Conservation (phyloP, 2,113 vertebrate genomes). For the Petrocephalus zakoni region DNA sequence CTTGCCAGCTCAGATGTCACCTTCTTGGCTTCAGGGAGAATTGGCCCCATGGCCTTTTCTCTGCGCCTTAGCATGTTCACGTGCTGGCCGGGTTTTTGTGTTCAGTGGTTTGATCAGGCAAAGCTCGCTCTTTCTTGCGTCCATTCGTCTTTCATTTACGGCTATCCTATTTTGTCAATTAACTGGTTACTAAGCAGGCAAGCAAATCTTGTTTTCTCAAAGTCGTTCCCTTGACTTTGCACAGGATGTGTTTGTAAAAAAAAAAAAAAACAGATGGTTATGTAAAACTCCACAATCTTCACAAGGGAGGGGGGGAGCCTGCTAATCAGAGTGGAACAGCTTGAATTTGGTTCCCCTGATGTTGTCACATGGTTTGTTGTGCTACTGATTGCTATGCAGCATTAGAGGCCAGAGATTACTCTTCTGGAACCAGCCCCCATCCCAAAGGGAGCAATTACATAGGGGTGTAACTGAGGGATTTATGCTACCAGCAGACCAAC, state of each 20-base stretch:
- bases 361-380: background rate
- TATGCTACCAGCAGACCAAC: background rate
- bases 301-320: background rate
- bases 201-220: background rate
- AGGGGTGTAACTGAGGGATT: slow-evolving; percentile 22
- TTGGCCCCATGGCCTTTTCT: background rate
- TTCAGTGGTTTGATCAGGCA: background rate
- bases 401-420: slow-evolving; percentile 34
- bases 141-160: background rate
- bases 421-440: slow-evolving; percentile 24
- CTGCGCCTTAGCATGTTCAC: background rate
- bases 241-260: background rate
- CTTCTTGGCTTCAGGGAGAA: background rate
- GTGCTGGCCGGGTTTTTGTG: background rate
- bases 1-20: slow-evolving; percentile 7
- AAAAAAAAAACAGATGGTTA: slow-evolving; percentile 11
- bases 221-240: slow-evolving; percentile 3
- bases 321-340: slow-evolving; percentile 9
- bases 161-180: background rate
- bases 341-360: slow-evolving; percentile 3
- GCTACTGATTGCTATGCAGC: slow-evolving; percentile 13
- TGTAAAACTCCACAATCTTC: slow-evolving; percentile 7
- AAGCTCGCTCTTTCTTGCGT: background rate
- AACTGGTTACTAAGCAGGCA: background rate
- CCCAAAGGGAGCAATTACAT: slow-evolving; percentile 39